Conservation (phyloP, 2,888 invertebrate genomes). For the Lithophane ornitopus region DNA sequence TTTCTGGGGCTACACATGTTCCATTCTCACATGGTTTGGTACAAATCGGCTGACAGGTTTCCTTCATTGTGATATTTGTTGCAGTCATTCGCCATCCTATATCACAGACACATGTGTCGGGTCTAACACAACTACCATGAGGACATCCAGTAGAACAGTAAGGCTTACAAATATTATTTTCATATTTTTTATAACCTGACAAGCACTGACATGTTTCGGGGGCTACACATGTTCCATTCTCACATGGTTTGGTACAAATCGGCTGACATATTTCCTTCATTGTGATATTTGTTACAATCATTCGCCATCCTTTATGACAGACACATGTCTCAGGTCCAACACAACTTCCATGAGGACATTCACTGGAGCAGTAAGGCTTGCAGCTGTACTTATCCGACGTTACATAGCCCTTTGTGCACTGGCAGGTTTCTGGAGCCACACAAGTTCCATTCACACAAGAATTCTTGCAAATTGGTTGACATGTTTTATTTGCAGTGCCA, state of each 20-base stretch:
- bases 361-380: conserved; percentile 29
- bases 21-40: conserved; percentile 24
- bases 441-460: conserved; percentile 35
- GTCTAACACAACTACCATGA: conserved; percentile 35
- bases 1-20: conserved; percentile 30
- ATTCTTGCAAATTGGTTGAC: conserved; percentile 37
- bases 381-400: too few species aligned
- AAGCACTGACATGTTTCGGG: conserved; percentile 30
- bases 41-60: conserved; percentile 42
- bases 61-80: not conserved
- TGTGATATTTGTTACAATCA: not conserved
- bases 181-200: not conserved
- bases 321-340: conserved; percentile 41
- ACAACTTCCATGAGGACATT: conserved; percentile 43
- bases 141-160: conserved; percentile 42
- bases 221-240: conserved; percentile 25
- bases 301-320: conserved; percentile 43
- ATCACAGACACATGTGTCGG: conserved; percentile 46
- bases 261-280: conserved; percentile 26
- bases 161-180: conserved; percentile 34
- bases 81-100: conserved; percentile 31
- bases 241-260: conserved; percentile 31
- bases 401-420: too few species aligned
- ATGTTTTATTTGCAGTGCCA: too few species aligned
- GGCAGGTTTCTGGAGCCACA: conserved; percentile 31